Evolutionary conservation across 1,140 invertebrate species (phyloP), one percentile per base, ranked within the genome.

Genomic region (Ips nitidus): DNA sequence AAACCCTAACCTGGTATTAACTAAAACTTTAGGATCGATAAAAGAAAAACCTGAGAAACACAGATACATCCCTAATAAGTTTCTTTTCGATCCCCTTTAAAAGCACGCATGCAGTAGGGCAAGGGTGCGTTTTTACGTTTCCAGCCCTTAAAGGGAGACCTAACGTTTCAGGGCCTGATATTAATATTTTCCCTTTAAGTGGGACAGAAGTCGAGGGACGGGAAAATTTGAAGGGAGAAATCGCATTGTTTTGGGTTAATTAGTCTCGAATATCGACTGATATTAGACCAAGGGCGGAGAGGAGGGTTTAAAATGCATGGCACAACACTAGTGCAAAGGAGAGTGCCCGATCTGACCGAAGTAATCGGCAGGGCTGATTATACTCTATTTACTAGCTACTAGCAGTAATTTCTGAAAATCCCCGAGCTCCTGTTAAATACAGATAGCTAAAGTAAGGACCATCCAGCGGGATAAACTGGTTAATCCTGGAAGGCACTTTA

Each of bases 381-480:
- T 22, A 50, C 45, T 22, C 7, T 22, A 22, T 22, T 50, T 50
- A 50, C 6, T 6, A 6, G 45, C 45, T 8, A 50, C 45, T 50
- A 50, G 45, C 45, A 66, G 45, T 60, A 73, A 73, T 69, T 73
- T 71, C 50, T 43, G 60, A 74, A 75, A 78, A 78, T 74, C 74
- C 76, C 71, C 68, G 40, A 61, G 71, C 71, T 77, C 61, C 77
- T 78, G 77, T 74, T 71, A 75, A 77, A 78, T 76, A 76, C 76
- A 76, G 77, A 78, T 78, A 78, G 77, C 77, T 78, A 78, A 78
- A 78, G 74, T 78, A 75, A 73, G 75, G 73, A 75, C 73, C 73
- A 74, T 75, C 71, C 71, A 59, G 47, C 59, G 61, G 75, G 75
- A 76, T 76, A 76, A 78, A 75, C 68, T 69, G 70, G 63, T 73